phyloP scores from a whole-genome alignment of 2,888 invertebrate genomes.

The Pimpla rufipes region DNA sequence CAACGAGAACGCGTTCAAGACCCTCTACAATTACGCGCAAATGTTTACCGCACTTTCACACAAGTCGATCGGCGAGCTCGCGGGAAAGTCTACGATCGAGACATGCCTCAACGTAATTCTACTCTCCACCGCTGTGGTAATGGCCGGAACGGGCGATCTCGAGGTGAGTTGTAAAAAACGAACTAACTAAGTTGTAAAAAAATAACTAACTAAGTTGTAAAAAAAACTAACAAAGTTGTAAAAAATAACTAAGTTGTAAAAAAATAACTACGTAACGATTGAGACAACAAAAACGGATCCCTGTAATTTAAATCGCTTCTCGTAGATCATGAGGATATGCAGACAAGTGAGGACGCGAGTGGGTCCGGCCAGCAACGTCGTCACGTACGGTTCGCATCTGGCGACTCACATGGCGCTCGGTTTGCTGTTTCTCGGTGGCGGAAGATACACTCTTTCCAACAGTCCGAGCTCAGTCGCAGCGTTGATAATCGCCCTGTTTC shows the following conservation, averaged over 20 bases:
- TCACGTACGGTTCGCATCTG: conserved; percentile 96
- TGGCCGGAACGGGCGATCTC: conserved; percentile 97
- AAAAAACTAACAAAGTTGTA: too few relatives aligned
- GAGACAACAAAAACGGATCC: background rate
- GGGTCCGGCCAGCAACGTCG: conserved; percentile 89
- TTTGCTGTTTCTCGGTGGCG: conserved; percentile 96
- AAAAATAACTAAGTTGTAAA: background rate
- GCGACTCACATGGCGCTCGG: conserved; percentile 98
- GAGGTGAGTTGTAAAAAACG: conserved; percentile 83
- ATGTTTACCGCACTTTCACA: conserved; percentile 90
- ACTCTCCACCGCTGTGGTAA: conserved; percentile 94
- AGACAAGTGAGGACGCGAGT: conserved; percentile 94
- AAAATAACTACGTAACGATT: too few relatives aligned
- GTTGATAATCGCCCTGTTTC: conserved; percentile 96
- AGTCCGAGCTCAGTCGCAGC: conserved; percentile 95
- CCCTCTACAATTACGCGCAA: conserved; percentile 91
- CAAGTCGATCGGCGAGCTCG: conserved; percentile 93
- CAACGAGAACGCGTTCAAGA: conserved; percentile 92
- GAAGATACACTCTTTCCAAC: conserved; percentile 94
- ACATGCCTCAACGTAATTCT: conserved; percentile 94
- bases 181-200: background rate
- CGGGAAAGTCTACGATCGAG: conserved; percentile 96
- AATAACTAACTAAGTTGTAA: background rate
- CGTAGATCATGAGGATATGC: conserved; percentile 91
- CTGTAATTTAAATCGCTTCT: background rate